Evolutionary conservation across 37 sponge, comb jelly and placozoan species (phyloP).

Genomic region (Amphimedon queenslandica): DNA sequence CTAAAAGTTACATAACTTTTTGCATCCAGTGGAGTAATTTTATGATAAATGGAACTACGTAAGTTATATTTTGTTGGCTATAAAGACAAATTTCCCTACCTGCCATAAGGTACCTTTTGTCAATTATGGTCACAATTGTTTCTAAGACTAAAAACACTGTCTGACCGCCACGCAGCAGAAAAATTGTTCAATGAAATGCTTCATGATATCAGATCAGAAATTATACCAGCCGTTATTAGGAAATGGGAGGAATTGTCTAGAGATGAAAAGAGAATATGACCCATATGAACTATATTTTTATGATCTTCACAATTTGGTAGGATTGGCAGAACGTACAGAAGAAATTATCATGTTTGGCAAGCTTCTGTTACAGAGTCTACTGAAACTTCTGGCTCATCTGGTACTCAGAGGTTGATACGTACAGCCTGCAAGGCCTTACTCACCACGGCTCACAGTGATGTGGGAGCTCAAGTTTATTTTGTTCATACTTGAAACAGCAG

Average conservation of each 20-base stretch:
- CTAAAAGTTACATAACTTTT: too few relatives aligned
- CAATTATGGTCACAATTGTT: too few relatives aligned
- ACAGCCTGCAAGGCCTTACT: constrained; percentile 61
- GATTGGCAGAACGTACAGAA: constrained; percentile 38
- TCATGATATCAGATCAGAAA: constrained; percentile 16
- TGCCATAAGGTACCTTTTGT: too few relatives aligned
- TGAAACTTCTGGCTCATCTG: constrained; percentile 1
- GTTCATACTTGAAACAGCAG: constrained; percentile 12
- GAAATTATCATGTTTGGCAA: constrained; percentile 39
- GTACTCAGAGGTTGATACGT: constrained; percentile 32
- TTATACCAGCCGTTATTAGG: constrained; percentile 21
- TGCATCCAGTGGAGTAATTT: too few relatives aligned
- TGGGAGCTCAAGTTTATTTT: constrained; percentile 16
- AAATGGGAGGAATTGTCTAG: constrained; percentile 15
- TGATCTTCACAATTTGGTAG: constrained; percentile 50
- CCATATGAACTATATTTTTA: constrained; percentile 49
- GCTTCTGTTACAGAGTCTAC: too few relatives aligned
- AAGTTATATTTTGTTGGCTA: too few relatives aligned
- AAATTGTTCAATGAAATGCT: constrained; percentile 27
- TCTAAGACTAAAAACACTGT: constrained; percentile 45
- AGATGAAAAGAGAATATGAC: constrained; percentile 10
- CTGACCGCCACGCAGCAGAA: constrained; percentile 41
- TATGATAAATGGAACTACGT: too few relatives aligned
- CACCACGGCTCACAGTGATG: constrained; percentile 17
- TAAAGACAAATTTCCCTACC: too few relatives aligned